Evolutionary conservation across 2,888 invertebrate species (phyloP).

Genomic region (Ophraella communa): DNA sequence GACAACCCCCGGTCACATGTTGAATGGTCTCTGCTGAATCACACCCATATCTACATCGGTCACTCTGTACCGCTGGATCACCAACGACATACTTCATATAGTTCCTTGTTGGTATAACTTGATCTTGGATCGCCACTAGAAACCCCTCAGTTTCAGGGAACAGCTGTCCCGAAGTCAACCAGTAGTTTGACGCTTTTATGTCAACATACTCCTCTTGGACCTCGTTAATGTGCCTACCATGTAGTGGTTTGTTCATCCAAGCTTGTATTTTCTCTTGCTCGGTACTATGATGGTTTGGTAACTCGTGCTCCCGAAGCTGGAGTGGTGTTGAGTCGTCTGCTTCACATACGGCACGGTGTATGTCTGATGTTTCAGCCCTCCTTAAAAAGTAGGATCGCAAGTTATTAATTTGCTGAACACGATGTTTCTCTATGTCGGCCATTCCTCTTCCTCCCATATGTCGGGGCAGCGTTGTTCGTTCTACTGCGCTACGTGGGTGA

Average conservation of each 20-base stretch:
- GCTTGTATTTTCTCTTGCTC: neutral
- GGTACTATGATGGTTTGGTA: neutral
- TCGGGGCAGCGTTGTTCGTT: neutral
- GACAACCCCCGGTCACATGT: no score
- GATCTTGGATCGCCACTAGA: no score
- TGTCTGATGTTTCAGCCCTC: neutral
- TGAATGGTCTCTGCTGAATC: no score
- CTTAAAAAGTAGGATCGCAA: neutral
- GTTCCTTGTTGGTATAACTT: no score
- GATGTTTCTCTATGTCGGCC: neutral
- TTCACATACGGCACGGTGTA: no score
- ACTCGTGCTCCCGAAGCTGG: no score
- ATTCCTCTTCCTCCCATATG: no score
- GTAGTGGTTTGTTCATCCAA: slow-evolving; percentile 17
- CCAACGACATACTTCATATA: no score
- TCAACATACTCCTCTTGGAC: slow-evolving; percentile 21
- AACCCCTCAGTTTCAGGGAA: slow-evolving; percentile 32
- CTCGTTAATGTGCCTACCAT: slow-evolving; percentile 24
- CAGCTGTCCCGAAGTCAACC: slow-evolving; percentile 21
- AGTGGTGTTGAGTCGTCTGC: no score
- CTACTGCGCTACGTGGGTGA: neutral
- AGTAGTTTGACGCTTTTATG: slow-evolving; percentile 28
- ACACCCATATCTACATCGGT: no score
- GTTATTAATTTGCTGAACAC: neutral
- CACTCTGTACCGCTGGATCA: no score